These are phyloP conservation scores for Battus philenor DNA, from an alignment of 1,140 invertebrate genomes.

Conservation along the genomic window DNA sequence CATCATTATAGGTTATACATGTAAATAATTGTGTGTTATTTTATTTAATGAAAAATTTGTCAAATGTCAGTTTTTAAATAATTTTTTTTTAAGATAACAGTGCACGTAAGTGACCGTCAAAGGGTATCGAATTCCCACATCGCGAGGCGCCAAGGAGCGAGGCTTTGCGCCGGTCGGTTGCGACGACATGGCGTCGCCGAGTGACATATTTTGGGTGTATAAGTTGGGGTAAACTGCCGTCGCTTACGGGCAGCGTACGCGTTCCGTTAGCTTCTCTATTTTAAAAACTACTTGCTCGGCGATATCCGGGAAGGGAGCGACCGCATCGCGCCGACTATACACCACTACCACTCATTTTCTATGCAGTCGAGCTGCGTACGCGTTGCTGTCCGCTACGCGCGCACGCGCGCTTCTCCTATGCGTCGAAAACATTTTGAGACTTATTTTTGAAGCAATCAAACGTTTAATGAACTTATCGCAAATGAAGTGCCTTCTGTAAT, in stretches of 20 bases:
- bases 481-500: conserved; percentile 51
- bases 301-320: conserved; percentile 69
- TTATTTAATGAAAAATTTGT: too few species aligned
- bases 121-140: too few species aligned
- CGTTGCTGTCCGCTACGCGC: conserved; percentile 58
- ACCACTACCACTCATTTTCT: conserved; percentile 51
- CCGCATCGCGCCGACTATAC: conserved; percentile 23
- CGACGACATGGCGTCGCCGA: conserved; percentile 43
- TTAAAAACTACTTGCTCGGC: conserved; percentile 61
- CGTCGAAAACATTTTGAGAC: conserved; percentile 48
- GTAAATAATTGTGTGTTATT: too few species aligned
- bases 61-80: too few species aligned
- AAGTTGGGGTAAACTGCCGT: conserved; percentile 64
- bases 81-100: too few species aligned
- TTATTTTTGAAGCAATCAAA: conserved; percentile 34
- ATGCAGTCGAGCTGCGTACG: conserved; percentile 71
- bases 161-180: too few species aligned
- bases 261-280: conserved; percentile 73
- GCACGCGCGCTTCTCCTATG: conserved; percentile 57
- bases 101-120: too few species aligned
- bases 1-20: too few species aligned
- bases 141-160: too few species aligned
- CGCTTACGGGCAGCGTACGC: conserved; percentile 66
- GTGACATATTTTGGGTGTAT: conserved; percentile 69
- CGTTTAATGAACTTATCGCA: conserved; percentile 38